Evolutionary conservation across 2,113 vertebrate species (phyloP), one percentile per base, ranked within the genome.

Genomic region (Chaetura pelagica): DNA sequence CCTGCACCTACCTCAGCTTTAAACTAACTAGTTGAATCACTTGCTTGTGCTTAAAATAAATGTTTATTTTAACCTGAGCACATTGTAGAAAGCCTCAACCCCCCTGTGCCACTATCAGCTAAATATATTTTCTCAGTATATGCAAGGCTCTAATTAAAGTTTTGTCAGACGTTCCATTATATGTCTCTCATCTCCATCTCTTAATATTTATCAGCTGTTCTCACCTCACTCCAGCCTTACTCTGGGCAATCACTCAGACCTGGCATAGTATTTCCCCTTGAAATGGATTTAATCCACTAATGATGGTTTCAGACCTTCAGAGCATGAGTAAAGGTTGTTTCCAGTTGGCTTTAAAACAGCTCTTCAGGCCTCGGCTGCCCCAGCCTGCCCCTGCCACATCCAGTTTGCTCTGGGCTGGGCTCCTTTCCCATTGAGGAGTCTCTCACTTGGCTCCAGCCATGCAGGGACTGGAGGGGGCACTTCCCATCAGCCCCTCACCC

Each of bases 131-230:
- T 95, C 90, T 93, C 78, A 27, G 51, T 77, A 59, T 93, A 71
- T 93, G 83, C 63, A 87, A 68, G 49, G 52, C 74, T 93, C 76
- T 95, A 96, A 96, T 94, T 93, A 97, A 91, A 74, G 74, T 73
- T 94, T 94, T 83, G 89, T 95, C 96, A 97, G 87, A 42, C 17
- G 8, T 91, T 95, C 94, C 84, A 94, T 96, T 96, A 64, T 57
- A 54, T 15, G 46, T 61, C 76, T 95, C 79, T 91, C 79, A 87
- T 93, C 68, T 92, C 89, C 10, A 2, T 87, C 87, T 76, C 87
- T 87, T 91, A 74, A 89, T 94, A 93, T 96, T 97, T 94, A 97
- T 95, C 89, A 95, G 73, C 87, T 59, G 54, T 96, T 97, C 92
- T 87, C 84, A 82, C 74, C 87, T 79, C 69, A 46, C 58, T 94